Percentiles rank a stretch among this genome's conserved stretches.
Conservation (phyloP, 2,113 vertebrate genomes). For the Terrapene triunguis region DNA sequence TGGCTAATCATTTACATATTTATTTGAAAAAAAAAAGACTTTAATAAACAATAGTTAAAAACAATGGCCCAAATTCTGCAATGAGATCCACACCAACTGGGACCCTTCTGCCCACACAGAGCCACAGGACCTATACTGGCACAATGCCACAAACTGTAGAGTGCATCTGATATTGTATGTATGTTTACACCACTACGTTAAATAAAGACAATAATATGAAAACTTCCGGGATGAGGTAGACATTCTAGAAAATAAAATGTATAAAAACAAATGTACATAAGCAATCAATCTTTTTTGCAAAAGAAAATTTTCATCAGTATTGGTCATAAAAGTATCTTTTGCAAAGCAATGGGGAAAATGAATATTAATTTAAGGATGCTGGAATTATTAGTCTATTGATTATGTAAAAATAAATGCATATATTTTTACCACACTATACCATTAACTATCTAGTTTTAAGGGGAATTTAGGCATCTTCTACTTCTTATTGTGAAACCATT, state of each 20-base stretch:
- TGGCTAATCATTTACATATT: background rate
- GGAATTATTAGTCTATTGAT: slow-evolving; percentile 28
- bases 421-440: slow-evolving; percentile 37
- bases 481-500: slow-evolving; percentile 53
- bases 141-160: background rate
- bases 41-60: background rate
- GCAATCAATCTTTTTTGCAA: slow-evolving; percentile 15
- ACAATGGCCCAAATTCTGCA: background rate
- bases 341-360: slow-evolving; percentile 26
- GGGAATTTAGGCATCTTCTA: slow-evolving; percentile 54
- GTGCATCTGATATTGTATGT: background rate
- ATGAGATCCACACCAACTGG: background rate
- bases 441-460: slow-evolving; percentile 47
- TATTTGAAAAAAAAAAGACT: background rate
- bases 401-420: slow-evolving; percentile 13
- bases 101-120: background rate
- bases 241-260: background rate
- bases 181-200: background rate
- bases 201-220: background rate
- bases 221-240: background rate
- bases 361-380: slow-evolving; percentile 26
- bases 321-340: slow-evolving; percentile 43
- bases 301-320: slow-evolving; percentile 4
- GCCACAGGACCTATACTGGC: background rate
- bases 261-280: background rate